phyloP scores from a whole-genome alignment of 1,140 invertebrate species.

The Orchestia grillus region DNA sequence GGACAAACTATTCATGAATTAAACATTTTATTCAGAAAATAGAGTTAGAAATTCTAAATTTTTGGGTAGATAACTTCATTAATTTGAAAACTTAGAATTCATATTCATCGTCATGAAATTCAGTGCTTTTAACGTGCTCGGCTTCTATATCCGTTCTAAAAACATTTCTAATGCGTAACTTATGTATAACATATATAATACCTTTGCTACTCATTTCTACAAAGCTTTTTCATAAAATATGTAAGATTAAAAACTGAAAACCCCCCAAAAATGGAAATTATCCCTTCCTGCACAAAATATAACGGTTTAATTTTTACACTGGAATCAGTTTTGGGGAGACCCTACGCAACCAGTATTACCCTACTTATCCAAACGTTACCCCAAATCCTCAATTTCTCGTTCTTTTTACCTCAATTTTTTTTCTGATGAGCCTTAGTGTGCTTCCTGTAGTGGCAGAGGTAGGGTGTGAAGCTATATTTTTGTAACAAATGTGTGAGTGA shows the following conservation, averaged over 20 bases:
- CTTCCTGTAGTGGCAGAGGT: slow-evolving; percentile 51
- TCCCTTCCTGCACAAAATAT: background rate
- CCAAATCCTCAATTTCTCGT: background rate
- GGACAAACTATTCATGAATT: background rate
- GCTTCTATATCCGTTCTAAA: too few relatives aligned
- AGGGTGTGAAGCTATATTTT: slow-evolving; percentile 45
- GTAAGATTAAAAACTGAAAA: background rate
- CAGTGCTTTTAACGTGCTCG: too few relatives aligned
- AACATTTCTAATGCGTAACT: too few relatives aligned
- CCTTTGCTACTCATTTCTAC: background rate
- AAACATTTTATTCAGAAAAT: too few relatives aligned
- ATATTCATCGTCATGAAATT: too few relatives aligned
- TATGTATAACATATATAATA: background rate
- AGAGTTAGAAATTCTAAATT: too few relatives aligned
- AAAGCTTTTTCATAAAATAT: background rate
- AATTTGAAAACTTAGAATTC: too few relatives aligned
- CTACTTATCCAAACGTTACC: background rate
- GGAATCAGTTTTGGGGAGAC: background rate
- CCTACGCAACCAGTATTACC: background rate
- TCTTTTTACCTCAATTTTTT: background rate
- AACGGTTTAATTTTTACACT: too few relatives aligned
- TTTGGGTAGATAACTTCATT: too few relatives aligned
- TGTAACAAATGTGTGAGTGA: slow-evolving; percentile 52
- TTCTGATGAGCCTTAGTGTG: slow-evolving; percentile 11
- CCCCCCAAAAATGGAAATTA: background rate